Base-by-base conservation (phyloP, 2,113 vertebrate genomes). In the Chauna torquata region DNA sequence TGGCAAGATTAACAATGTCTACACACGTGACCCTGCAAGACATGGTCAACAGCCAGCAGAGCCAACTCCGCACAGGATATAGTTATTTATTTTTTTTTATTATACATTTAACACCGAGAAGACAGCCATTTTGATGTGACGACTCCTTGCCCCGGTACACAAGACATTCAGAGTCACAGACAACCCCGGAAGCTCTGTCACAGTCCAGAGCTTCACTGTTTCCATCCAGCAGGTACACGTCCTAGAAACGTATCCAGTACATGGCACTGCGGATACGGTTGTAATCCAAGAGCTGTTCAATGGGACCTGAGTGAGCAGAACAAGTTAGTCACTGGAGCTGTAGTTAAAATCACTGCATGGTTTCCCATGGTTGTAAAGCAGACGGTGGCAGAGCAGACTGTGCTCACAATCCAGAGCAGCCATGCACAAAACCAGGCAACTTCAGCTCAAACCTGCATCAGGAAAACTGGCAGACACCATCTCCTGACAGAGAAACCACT, bases 211-310 rank as follows among this genome's bases (percentile, higher is more conserved):
- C 47, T 84, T 58, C 70, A 11, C 28, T 8, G 32, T 12, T 61
- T 92, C 89, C 87, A 66, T 16, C 57, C 65, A 68, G 77, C 74
- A 87, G 86, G 79, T 57, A 47, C 70, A 47, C 2, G 9, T 89
- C 74, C 96, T 99, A 99, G 96, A 99, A 98, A 71, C 99, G 98
- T 83, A 99, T 95, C 99, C 99, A 99, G 98, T 99, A 99, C 99
- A 99, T 99, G 95, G 94, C 98, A 11, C 99, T 99, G 84, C 99
- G 99, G 97, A 99, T 97, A 96, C 99, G 98, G 98, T 99, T 99
- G 98, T 99, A 99, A 97, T 99, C 99, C 5, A 99, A 97, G 36
- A 99, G 98, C 97, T 99, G 99, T 89, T 99, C 99, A 4, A 98
- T 38, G 47, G 99, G 99, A 97, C 99, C 99, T 99, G 98, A 71